These are phyloP conservation scores for Emys orbicularis DNA, from an alignment of 2,797 vertebrate genomes.

Conservation along the genomic window DNA sequence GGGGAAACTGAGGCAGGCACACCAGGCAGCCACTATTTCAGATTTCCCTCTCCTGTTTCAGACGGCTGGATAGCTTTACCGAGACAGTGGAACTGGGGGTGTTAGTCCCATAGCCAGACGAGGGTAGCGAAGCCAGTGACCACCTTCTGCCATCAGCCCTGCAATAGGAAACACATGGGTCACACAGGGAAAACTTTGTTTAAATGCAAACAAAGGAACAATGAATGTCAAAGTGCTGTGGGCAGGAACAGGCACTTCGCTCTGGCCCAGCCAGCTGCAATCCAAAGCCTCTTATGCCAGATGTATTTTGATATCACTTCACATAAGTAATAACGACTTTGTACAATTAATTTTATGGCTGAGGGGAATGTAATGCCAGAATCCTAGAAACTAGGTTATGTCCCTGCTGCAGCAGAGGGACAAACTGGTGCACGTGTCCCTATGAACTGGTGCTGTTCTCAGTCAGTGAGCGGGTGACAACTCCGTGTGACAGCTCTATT, in stretches of 20 bases:
- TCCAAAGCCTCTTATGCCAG: neutral
- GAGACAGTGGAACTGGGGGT: conserved; percentile 97
- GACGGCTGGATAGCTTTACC: conserved; percentile 75
- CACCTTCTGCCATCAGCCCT: conserved; percentile 97
- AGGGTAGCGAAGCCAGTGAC: conserved; percentile 97
- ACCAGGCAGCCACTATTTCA: neutral
- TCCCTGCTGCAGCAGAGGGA: neutral
- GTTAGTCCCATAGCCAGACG: conserved; percentile 98
- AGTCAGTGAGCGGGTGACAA: neutral
- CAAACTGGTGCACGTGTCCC: neutral
- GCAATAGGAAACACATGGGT: neutral
- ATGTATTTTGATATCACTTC: rapidly evolving
- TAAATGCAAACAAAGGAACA: neutral
- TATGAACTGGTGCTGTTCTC: rapidly evolving
- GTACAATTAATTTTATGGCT: neutral
- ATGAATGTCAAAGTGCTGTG: rapidly evolving
- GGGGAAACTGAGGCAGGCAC: neutral
- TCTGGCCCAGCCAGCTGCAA: neutral
- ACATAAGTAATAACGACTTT: neutral
- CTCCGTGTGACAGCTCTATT: neutral
- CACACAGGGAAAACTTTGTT: rapidly evolving
- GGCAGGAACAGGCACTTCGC: rapidly evolving
- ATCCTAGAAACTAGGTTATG: rapidly evolving
- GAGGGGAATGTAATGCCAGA: neutral
- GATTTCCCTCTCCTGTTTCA: neutral